Evolutionary conservation across 2,888 invertebrate genomes (phyloP), one percentile per base, ranked within the genome.

Genomic region (Ennomos erosarius): DNA sequence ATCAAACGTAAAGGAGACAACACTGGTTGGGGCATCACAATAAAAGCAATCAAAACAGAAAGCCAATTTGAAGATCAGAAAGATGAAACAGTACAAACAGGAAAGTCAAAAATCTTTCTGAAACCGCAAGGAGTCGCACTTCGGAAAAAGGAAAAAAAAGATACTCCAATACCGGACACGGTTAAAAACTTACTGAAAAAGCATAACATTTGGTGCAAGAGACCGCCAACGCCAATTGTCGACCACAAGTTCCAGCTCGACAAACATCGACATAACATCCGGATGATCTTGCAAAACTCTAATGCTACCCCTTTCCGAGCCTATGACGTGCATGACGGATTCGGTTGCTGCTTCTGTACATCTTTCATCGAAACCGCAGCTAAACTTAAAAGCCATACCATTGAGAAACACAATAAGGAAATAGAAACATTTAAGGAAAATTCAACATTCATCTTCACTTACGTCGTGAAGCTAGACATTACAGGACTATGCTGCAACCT

Each of bases 391-490:
- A 59, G 48, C 0, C 86, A 86, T 45, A 81, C 76, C 0, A 66
- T 76, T 8, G 40, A 64, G 8, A 36, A 59, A 50, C 63, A 69
- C 16, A 55, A 60, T 34, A 34, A 46, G 1, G 48, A 52, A 5
- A 64, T 50, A 35, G 35, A 54, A 12, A 43, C 12, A 4, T 61
- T 58, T 16, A 69, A 71, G 42, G 45, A 59, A 34, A 51, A 45
- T 0, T 66, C 59, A 16, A 55, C 42, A 4, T 49, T 54, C 5
- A 36, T 61, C 11, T 55, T 58, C 1, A 60, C 59, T 45, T 66
- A 74, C 74, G 37, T 55, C 9, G 79, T 82, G 0, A 85, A 83
- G 67, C 60, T 89, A 0, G 89, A 89, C 35, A 79, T 88, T 3
- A 87, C 89, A 0, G 67, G 60, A 1, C 62, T 88, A 0, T 58